A percentile compares a stretch with the other conserved stretches of the same genome.
phyloP scores from a whole-genome alignment of 2,113 vertebrate species.

The Ammodytes dubius region DNA sequence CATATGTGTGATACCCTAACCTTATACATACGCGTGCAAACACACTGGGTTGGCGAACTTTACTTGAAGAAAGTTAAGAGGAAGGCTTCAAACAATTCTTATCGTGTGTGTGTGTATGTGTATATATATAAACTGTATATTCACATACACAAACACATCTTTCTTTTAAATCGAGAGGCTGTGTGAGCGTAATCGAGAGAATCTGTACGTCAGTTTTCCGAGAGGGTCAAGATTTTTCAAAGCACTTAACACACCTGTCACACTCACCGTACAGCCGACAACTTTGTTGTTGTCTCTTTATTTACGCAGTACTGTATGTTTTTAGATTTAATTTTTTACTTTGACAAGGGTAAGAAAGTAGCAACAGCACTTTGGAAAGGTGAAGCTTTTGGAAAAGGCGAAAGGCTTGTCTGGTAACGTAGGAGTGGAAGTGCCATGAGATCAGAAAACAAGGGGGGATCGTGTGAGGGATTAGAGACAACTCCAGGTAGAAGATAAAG shows the following conservation, averaged over 20 bases:
- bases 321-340: conserved; percentile 67
- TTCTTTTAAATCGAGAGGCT: conserved; percentile 45
- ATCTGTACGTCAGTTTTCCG: conserved; percentile 50
- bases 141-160: no score
- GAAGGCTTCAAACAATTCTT: conserved; percentile 48
- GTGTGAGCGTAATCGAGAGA: conserved; percentile 55
- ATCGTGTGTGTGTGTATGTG: conserved; percentile 41
- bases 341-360: conserved; percentile 77
- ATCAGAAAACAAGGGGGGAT: conserved; percentile 90
- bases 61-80: conserved; percentile 43
- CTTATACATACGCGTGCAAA: conserved; percentile 64
- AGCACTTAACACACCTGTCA: conserved; percentile 92
- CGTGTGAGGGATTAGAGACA: conserved; percentile 85
- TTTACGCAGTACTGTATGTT: conserved; percentile 95
- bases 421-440: conserved; percentile 77
- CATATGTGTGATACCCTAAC: conserved; percentile 62
- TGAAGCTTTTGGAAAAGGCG: conserved; percentile 80
- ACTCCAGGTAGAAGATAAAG: conserved; percentile 30
- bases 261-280: conserved; percentile 82
- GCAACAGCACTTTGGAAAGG: conserved; percentile 90
- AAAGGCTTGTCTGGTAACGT: conserved; percentile 67
- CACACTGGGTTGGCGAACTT: conserved; percentile 66
- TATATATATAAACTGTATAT: conserved; percentile 27
- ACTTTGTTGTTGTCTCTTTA: conserved; percentile 79
- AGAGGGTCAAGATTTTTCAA: conserved; percentile 86